Evolutionary conservation across 1,140 invertebrate genomes (phyloP), one percentile per base, ranked within the genome.

Genomic region (Tetraneura akinire): DNA sequence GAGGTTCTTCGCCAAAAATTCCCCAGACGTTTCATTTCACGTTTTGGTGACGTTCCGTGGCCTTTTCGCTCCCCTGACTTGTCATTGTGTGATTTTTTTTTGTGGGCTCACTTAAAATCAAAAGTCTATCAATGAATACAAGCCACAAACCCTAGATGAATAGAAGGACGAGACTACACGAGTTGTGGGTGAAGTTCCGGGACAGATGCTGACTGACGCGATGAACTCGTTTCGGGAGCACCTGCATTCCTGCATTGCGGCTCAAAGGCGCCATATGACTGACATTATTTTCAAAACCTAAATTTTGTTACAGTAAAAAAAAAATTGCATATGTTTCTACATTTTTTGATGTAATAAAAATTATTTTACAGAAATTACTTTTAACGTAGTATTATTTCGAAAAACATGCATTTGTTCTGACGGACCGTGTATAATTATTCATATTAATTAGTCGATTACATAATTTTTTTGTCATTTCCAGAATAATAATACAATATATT

Each of bases 221-320:
- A 55, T 55, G 10, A n/a, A 8, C 51, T n/a, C 51, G 51, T 53
- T 53, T 53, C 51, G 51, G 6, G 5, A 53, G 51, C 18, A 23
- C 55, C 18, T 23, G 53, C 21, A 26, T 23, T 57, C 18, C 53
- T 23, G 13, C 13, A 60, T 29, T 29, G 23, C 55, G 55, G 23
- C 55, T 60, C 55, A 60, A n/a, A 14, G 23, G 11, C 14, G 57
- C 57, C 26, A 60, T 60, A 60, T 60, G 57, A 60, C 57, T 26
- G 57, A 29, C 23, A 60, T 29, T 60, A 29, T 60, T 60, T 60
- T 60, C 23, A 60, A 29, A 29, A 60, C 4, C 26, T 60, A 60
- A 60, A 60, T 29, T 60, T 26, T 60, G 23, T 26, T 60, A 60
- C 14, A 29, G 3, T n/a, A n/a, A n/a, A n/a, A n/a, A 60, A 60